Base-by-base conservation (phyloP, 2,797 vertebrate genomes). In the Sardinella longiceps region DNA sequence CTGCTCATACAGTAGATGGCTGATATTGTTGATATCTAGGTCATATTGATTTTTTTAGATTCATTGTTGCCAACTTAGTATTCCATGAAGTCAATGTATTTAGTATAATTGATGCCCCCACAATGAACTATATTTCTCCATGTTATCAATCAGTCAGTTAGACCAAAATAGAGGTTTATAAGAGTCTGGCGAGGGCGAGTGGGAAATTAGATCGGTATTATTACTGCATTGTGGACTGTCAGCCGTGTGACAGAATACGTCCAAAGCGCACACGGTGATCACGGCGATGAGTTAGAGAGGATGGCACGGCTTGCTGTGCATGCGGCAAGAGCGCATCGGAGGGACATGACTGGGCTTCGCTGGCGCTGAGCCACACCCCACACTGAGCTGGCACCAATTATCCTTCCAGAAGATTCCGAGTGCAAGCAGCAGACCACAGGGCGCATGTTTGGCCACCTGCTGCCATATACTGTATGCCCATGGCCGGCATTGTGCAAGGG, bases 251-350 rank as follows among this genome's bases (percentile, higher is more conserved):
- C 43, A 28, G 48, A 20, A 15, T 48, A 43, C 23, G 58, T 14
- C 77, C 28, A 39, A 56, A 20, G 28, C 53, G 18, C 48, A 77
- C 66, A 70, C 80, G 46, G 83, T 50, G 80, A 87, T 43, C 58
- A 30, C 85, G 83, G 45, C 66, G 33, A 48, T 81, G 88, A 90
- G 90, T 91, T 89, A 88, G 88, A 89, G 66, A 33, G 74, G 86
- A 53, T 77, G 81, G 58, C 74, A 51, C 66, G 81, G 85, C 80
- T 84, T 66, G 39, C 82, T 37, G 74, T 28, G 83, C 83, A 43
- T 84, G 60, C 60, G 80, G 89, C 46, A 80, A 77, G 63, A 85
- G 85, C 56, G 37, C 85, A 63, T 85, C 83, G 74, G 85, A 89
- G 39, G 87, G 88, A 89, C 83, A 58, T 82, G 85, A 89, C 90